Conservation (phyloP, 2,888 invertebrate genomes). For the Keiferia lycopersicella region DNA sequence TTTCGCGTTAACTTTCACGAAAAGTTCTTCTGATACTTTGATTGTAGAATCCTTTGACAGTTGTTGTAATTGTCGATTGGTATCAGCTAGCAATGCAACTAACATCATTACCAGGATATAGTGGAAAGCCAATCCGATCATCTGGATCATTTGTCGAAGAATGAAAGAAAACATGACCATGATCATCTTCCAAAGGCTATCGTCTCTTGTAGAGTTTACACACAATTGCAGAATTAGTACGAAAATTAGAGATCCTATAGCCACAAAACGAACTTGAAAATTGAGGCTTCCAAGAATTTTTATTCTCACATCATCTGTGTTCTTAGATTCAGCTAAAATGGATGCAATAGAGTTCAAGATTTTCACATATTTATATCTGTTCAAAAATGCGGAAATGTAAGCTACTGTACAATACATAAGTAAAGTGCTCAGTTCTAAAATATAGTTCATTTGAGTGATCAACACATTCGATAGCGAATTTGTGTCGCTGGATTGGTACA, state of each 20-base stretch:
- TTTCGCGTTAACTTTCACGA: constrained; percentile 39
- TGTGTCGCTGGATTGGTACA: constrained; percentile 44
- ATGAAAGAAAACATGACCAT: constrained; percentile 55
- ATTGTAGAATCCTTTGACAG: constrained; percentile 33
- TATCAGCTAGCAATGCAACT: constrained; percentile 47
- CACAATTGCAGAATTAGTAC: constrained; percentile 45
- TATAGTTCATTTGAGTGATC: constrained; percentile 61
- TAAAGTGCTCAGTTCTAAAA: constrained; percentile 51
- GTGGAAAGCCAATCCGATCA: constrained; percentile 52
- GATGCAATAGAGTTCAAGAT: constrained; percentile 53
- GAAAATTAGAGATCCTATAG: constrained; percentile 39
- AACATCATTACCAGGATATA: constrained; percentile 54
- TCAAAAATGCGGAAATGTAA: constrained; percentile 51
- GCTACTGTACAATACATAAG: constrained; percentile 45
- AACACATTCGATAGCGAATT: constrained; percentile 49
- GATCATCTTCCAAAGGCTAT: constrained; percentile 58
- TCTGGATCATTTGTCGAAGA: constrained; percentile 62
- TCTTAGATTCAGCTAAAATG: constrained; percentile 40
- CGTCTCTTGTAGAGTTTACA: constrained; percentile 54
- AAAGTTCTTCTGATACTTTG: constrained; percentile 13
- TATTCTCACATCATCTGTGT: constrained; percentile 15
- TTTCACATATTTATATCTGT: constrained; percentile 53
- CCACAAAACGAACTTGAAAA: constrained; percentile 44
- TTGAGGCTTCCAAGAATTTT: constrained; percentile 43
- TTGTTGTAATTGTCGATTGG: constrained; percentile 45